These are phyloP conservation scores for Erpetoichthys calabaricus DNA, from an alignment of 2,797 vertebrate genomes.

Conservation along the genomic window DNA sequence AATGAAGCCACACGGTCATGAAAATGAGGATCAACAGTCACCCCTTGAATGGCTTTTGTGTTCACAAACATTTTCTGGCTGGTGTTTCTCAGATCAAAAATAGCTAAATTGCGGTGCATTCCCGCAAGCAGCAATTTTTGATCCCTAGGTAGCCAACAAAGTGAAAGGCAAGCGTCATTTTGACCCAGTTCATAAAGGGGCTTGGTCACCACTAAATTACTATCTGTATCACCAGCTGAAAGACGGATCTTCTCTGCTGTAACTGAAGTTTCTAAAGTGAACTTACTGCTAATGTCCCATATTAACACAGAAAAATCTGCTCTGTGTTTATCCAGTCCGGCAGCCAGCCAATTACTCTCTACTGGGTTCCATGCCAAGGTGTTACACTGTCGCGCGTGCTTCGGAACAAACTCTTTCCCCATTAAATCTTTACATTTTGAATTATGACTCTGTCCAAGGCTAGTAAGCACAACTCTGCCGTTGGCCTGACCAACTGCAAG, in stretches of 20 bases:
- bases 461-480: constrained; percentile 86
- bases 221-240: constrained; percentile 68
- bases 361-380: constrained; percentile 90
- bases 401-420: constrained; percentile 94
- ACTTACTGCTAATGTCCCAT: constrained; percentile 94
- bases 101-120: constrained; percentile 92
- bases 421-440: constrained; percentile 83
- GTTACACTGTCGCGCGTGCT: constrained; percentile 90
- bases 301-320: constrained; percentile 93
- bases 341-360: constrained; percentile 86
- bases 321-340: constrained; percentile 88
- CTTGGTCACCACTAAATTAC: constrained; percentile 76
- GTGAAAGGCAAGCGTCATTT: constrained; percentile 89
- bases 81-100: constrained; percentile 90
- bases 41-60: constrained; percentile 94
- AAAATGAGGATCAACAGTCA: constrained; percentile 88
- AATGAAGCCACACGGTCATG: constrained; percentile 89
- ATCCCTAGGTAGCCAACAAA: constrained; percentile 91
- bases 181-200: constrained; percentile 88
- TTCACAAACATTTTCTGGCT: constrained; percentile 97
- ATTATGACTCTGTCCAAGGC: constrained; percentile 86
- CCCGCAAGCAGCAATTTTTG: constrained; percentile 88
- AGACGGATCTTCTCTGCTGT: constrained; percentile 76
- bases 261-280: constrained; percentile 63
- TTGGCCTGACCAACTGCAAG: constrained; percentile 93